phyloP scores from a whole-genome alignment of 2,888 invertebrate species.

The Acleris emargana region DNA sequence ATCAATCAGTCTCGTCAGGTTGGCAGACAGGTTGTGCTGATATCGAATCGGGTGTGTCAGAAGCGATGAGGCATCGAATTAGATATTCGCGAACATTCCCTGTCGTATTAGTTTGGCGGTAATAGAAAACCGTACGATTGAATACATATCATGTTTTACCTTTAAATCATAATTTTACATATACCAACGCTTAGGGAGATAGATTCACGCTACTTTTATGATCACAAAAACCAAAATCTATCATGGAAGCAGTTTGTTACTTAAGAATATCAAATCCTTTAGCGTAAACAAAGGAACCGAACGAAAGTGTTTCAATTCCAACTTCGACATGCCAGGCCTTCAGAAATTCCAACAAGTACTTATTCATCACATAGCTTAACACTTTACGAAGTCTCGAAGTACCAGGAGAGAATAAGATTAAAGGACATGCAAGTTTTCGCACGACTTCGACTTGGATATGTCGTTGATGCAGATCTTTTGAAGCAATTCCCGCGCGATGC shows the following conservation, averaged over 20 bases:
- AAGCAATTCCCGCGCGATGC: conserved; percentile 91
- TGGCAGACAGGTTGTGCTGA: conserved; percentile 7
- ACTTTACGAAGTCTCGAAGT: conserved; percentile 37
- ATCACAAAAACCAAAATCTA: no score
- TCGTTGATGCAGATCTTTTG: conserved; percentile 94
- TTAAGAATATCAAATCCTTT: no score
- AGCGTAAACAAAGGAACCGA: no score
- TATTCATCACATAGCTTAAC: background rate
- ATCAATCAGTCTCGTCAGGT: conserved; percentile 12
- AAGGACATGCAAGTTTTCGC: conserved; percentile 93
- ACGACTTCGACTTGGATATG: conserved; percentile 92
- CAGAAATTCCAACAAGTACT: conserved; percentile 2
- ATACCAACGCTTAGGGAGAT: no score
- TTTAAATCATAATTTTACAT: no score
- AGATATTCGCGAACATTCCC: conserved; percentile 1
- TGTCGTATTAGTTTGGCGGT: conserved; percentile 3
- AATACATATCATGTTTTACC: background rate
- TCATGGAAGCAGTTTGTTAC: no score
- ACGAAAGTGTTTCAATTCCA: no score
- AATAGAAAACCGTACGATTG: conserved; percentile 2
- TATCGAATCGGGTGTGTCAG: background rate
- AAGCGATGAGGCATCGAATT: conserved; percentile 16
- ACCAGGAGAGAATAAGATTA: conserved; percentile 64
- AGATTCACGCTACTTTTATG: no score
- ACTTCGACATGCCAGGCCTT: background rate